These are phyloP conservation scores for Zosterops lateralis DNA, from an alignment of 2,113 vertebrate species.

Conservation along the genomic window DNA sequence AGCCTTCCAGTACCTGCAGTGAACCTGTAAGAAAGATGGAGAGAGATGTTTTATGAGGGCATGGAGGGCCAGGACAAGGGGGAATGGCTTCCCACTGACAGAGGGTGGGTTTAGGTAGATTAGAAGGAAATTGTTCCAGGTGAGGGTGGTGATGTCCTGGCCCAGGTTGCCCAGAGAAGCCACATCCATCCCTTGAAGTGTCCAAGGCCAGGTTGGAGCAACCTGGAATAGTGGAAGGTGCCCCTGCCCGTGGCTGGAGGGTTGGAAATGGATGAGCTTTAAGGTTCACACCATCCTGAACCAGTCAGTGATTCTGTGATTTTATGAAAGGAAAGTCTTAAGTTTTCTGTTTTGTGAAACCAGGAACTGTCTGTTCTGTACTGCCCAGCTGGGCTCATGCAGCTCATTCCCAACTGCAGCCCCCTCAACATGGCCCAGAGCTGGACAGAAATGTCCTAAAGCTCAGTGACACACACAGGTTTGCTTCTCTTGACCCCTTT, in stretches of 20 bases:
- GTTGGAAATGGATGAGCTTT: not conserved
- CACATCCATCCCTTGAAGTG: not conserved
- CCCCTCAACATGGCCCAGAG: not conserved
- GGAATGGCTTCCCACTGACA: not conserved
- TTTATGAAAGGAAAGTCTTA: not conserved
- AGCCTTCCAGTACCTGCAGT: not conserved
- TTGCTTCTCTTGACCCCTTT: not conserved
- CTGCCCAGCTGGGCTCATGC: not conserved
- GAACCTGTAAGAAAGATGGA: not conserved
- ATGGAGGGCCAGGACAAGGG: not conserved
- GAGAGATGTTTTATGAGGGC: not conserved
- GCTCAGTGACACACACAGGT: rapidly evolving
- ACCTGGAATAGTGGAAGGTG: not conserved
- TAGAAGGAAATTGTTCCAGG: not conserved
- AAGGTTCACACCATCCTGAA: too few species aligned
- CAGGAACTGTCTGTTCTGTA: not conserved
- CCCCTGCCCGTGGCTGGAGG: not conserved
- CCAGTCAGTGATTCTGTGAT: not conserved
- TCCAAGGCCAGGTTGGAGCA: not conserved
- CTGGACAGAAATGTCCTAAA: not conserved
- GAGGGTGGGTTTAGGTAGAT: not conserved
- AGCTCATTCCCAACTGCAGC: not conserved
- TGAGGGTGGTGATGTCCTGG: not conserved
- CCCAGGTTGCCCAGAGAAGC: not conserved
- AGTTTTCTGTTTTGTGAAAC: not conserved